phyloP scores from a whole-genome alignment of 2,113 vertebrate genomes.

The Phalacrocorax pelagicus region DNA sequence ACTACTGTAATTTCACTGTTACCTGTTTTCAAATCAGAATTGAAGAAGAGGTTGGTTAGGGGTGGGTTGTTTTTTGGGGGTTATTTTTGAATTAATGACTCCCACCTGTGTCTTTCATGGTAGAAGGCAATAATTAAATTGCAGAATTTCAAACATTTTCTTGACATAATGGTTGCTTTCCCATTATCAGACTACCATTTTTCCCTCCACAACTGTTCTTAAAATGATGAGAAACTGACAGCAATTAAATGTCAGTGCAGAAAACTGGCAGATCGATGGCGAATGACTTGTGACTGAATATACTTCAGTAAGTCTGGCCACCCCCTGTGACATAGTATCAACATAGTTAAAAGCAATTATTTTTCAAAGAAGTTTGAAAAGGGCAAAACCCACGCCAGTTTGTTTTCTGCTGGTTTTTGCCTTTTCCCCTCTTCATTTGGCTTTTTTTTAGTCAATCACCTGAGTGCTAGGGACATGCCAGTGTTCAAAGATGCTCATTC shows the following conservation, averaged over 20 bases:
- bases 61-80: neutral
- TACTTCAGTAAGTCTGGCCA: neutral
- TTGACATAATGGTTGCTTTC: neutral
- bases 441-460: neutral
- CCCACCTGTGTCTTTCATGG: conserved; percentile 7
- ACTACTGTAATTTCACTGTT: neutral
- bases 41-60: neutral
- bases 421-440: neutral
- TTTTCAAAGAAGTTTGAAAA: neutral
- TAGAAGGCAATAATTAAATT: conserved; percentile 45
- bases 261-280: neutral
- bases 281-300: neutral
- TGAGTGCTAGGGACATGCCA: neutral
- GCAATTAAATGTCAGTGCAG: neutral
- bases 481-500: neutral
- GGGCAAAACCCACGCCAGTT: neutral
- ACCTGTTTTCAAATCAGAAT: neutral
- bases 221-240: conserved; percentile 18
- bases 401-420: neutral
- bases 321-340: neutral
- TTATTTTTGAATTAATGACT: conserved; percentile 12
- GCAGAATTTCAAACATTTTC: neutral
- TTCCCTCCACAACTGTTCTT: neutral
- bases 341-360: neutral
- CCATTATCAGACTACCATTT: neutral